Evolutionary conservation across 2,113 vertebrate genomes (phyloP).

Genomic region (Stictonetta naevosa): DNA sequence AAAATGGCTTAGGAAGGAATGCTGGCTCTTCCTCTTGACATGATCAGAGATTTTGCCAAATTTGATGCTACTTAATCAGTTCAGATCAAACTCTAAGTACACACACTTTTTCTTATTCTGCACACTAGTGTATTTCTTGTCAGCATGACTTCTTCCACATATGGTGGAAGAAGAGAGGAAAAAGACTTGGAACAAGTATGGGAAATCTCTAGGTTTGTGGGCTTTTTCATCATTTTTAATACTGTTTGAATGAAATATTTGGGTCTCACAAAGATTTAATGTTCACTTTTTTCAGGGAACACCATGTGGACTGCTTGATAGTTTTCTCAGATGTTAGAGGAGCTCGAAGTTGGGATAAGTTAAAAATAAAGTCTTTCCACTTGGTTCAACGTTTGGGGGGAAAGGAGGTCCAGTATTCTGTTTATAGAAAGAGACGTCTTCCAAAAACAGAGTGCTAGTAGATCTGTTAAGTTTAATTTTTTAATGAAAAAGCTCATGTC

Average conservation of each 20-base stretch:
- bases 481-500: not conserved
- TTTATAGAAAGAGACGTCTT: not conserved
- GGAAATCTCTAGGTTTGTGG: not conserved
- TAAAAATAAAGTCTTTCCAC: slow-evolving; percentile 30
- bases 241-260: not conserved
- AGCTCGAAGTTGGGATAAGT: not conserved
- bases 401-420: not conserved
- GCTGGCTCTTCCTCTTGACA: not conserved
- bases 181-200: not conserved
- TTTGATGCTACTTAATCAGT: not conserved
- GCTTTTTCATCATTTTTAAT: not conserved
- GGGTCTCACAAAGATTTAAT: slow-evolving; percentile 9
- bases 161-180: not conserved
- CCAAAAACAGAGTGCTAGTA: not conserved
- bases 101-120: not conserved
- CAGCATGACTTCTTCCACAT: not conserved
- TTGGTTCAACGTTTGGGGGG: not conserved
- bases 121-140: not conserved
- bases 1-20: not conserved
- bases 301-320: not conserved
- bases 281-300: not conserved
- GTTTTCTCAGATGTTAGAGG: slow-evolving; percentile 29
- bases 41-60: not conserved
- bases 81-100: not conserved
- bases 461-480: not conserved